Evolutionary conservation across 2,888 invertebrate species (phyloP), one percentile per base, ranked within the genome.

Genomic region (Metalampra italica): DNA sequence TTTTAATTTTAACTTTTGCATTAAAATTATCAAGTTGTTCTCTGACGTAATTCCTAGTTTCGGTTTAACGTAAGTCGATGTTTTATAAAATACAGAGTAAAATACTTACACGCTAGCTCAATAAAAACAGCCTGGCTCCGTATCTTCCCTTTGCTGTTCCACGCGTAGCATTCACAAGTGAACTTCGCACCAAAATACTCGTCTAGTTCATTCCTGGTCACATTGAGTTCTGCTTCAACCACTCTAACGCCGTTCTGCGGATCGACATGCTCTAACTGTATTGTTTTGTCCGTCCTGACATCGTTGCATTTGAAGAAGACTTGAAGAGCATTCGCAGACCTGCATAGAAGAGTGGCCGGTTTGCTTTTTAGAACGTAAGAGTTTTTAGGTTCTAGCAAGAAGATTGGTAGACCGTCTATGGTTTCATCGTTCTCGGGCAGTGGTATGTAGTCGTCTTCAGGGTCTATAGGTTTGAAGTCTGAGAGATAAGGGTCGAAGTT

Each of bases 251-350:
- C 95, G 51, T 93, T 94, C 71, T 94, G 94, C 41, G 95, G 94
- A 68, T 96, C 95, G 7, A 94, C 94, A 63, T 95, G 95, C 59
- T 93, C 94, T 58, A 92, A 91, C 57, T 93, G 92, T 38, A 91
- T 90, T 45, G 93, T 92, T 49, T 78, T 85, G 48, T 91, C 91
- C 1, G 73, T 73, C 52, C 85, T 84, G 0, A 90, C 90, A 44
- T 93, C 93, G 75, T 96, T 96, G 80, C 97, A 97, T 68, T 93
- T 92, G 85, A 97, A 97, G 72, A 76, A 86, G 9, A 92, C 93
- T 79, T 95, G 93, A n/a, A 97, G 90, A 14, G 98, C 97, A 79
- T 97, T 96, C 5, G 96, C 94, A 0, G 97, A 98, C 64, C 95
- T 93, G 75, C 99, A 99, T 46, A 94, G 92, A 32, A 99, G 87